Percentiles rank a stretch among this genome's conserved stretches.
These are phyloP conservation scores for Lithobates pipiens DNA, from an alignment of 2,797 vertebrate species.

Conservation along the genomic window DNA sequence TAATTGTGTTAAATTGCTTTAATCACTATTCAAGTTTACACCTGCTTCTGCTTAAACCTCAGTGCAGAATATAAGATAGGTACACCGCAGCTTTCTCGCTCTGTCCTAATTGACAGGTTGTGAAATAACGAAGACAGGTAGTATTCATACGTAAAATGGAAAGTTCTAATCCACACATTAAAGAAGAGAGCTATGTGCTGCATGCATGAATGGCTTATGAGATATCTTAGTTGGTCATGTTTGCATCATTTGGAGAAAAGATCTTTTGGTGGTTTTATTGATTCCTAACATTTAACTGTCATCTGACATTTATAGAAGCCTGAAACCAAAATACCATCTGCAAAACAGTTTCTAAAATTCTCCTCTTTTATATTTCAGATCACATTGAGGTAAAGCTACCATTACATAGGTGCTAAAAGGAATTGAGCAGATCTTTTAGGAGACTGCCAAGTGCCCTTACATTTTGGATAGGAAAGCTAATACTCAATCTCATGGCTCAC, in stretches of 20 bases:
- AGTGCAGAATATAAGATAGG: neutral
- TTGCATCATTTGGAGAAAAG: neutral
- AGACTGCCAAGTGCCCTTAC: no score
- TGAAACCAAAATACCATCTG: no score
- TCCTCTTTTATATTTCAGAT: no score
- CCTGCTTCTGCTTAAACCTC: neutral
- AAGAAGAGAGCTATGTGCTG: neutral
- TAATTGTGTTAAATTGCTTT: no score
- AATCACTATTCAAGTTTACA: neutral
- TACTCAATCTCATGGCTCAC: no score
- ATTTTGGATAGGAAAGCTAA: no score
- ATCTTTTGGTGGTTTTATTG: neutral
- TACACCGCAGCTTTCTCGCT: neutral
- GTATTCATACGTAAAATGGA: neutral
- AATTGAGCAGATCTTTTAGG: no score
- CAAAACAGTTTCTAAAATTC: no score
- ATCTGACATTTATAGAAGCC: neutral
- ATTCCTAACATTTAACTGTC: neutral
- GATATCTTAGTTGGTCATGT: no score
- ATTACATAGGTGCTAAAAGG: no score
- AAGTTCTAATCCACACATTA: neutral
- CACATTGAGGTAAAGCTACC: no score
- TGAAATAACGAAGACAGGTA: neutral
- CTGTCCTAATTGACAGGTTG: neutral
- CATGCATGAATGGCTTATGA: no score